Evolutionary conservation across 2,888 invertebrate genomes (phyloP), one percentile per base, ranked within the genome.

Genomic region (Creontiades dilutus): DNA sequence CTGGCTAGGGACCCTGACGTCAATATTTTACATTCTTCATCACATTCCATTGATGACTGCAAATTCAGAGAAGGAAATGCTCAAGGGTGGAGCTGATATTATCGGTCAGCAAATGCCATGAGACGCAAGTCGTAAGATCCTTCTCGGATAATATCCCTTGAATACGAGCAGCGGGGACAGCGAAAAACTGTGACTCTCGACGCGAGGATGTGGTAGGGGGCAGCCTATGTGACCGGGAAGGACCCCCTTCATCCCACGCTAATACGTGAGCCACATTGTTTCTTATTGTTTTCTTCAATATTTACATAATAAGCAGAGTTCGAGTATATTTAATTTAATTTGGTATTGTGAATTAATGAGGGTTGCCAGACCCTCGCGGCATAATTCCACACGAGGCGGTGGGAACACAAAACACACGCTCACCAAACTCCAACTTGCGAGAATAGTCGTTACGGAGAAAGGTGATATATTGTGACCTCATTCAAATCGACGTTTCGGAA

Each of bases 251-350:
- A n/a, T 47, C 86, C 86, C 86, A 86, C 86, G 86, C 75, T 86
- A 48, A 86, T 86, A 86, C 86, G 86, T 86, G 86, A 86, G 86
- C 75, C 86, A 86, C 86, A 86, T 86, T 86, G 86, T 86, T 86
- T 48, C 86, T 86, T 86, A 86, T 86, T 86, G 86, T 86, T 86
- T 68, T 86, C 86, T n/a, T 86, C 75, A 61, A 86, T 86, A 86
- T 86, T 86, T 86, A 75, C 86, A 86, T 86, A 86, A 86, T 86
- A 86, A 86, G 86, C 75, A 86, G 68, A 75, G 27, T 68, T 75
- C 68, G 75, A 86, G 86, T 68, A 75, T 86, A 75, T 86, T 86
- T 86, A 86, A 86, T 86, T 86, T 86, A 86, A 86, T 86, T 86
- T 75, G 75, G 86, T 86, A 86, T 86, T 52, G 46, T 86, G 86